Evolutionary conservation across 2,797 vertebrate species (phyloP).

Genomic region (Sebastes glaucus): DNA sequence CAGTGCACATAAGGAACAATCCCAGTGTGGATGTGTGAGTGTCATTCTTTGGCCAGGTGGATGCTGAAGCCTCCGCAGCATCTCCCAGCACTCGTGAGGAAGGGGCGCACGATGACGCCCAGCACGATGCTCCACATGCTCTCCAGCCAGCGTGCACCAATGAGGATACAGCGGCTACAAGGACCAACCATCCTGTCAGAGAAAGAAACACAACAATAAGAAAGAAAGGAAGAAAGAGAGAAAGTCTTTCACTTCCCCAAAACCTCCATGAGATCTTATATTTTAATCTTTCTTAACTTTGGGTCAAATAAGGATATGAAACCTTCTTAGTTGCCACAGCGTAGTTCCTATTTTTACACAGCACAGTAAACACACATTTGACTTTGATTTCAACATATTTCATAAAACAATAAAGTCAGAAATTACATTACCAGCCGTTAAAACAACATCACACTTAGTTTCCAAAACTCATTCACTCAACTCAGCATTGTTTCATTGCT

Average conservation of each 20-base stretch:
- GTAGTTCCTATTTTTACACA: not conserved
- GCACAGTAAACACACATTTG: not conserved
- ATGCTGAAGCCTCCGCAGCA: constrained; percentile 78
- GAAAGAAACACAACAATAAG: constrained; percentile 7
- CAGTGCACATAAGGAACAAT: not conserved
- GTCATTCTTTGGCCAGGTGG: constrained; percentile 76
- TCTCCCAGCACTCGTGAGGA: constrained; percentile 73
- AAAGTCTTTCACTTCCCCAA: not conserved
- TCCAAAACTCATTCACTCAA: not conserved
- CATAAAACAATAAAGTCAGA: not conserved
- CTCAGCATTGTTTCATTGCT: not conserved
- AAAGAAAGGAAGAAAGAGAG: too few relatives aligned
- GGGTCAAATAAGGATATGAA: not conserved
- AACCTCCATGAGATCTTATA: not conserved
- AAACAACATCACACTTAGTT: not conserved
- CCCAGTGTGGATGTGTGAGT: not conserved
- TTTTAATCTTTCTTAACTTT: not conserved
- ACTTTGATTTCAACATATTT: not conserved
- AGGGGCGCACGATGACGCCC: constrained; percentile 67
- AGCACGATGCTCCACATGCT: constrained; percentile 77
- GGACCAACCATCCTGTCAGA: constrained; percentile 79
- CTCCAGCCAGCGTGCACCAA: constrained; percentile 78
- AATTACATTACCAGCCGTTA: not conserved
- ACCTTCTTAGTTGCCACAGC: not conserved
- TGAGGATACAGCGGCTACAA: constrained; percentile 66